Base-by-base conservation (phyloP, 2,888 invertebrate species). In the Furcula furcula region DNA sequence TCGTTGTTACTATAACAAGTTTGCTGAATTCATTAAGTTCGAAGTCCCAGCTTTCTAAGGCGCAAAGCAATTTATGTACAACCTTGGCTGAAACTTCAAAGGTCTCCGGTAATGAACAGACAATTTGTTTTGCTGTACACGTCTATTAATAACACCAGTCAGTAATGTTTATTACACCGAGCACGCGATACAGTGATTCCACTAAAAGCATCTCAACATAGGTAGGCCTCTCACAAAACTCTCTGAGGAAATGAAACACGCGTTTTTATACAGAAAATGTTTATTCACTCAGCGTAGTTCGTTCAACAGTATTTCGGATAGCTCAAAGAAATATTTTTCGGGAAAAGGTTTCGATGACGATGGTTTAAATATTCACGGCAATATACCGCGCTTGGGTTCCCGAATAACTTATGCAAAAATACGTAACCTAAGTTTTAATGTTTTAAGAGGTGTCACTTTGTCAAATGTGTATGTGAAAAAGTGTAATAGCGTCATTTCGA, bases 131-230 rank as follows among this genome's bases (percentile, higher is more conserved):
- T 57, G 57, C 47, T 40, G 40, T 53, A 69, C 55, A 63, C 63
- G 48, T 61, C 52, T 72, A 70, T 66, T 76, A 72, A 72, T 76
- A 75, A 64, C 63, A 59, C 46, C 55, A 41, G 37, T 45, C 40
- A 33, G 52, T 64, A 71, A 66, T 71, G 66, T 67, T 75, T 76
- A 79, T 76, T 66, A 67, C 63, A 47, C 44, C 34, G 41, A 41
- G 57, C 84, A 84, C 79, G 81, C 85, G 61, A 84, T 77, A 70
- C 66, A 70, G 79, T 75, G 79, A 83, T 84, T 83, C 67, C 46
- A 66, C 77, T 81, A 81, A 83, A 83, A 84, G 80, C 79, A 74
- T 79, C 75, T 62, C 55, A 32, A 46, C 46, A 58, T 55, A 60
- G 52, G 59, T 59, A 60, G 49, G 58, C 52, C 55, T 67, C 67